Evolutionary conservation across 1,140 invertebrate genomes (phyloP).

Genomic region (Microplitis demolitor): DNA sequence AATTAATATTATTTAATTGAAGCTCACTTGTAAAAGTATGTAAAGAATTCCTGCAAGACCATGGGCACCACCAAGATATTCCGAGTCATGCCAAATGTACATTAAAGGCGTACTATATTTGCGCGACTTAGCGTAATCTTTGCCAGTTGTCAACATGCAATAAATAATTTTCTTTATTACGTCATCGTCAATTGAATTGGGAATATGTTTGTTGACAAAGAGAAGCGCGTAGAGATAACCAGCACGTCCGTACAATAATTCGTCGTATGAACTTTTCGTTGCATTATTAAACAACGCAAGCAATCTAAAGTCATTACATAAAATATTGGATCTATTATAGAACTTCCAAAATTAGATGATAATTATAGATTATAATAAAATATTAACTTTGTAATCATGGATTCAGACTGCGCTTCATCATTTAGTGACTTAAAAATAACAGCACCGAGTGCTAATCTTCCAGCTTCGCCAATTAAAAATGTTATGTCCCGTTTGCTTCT

Average conservation of each 20-base stretch:
- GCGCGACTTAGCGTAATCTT: slow-evolving; percentile 60
- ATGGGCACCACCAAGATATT: slow-evolving; percentile 88
- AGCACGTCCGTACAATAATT: slow-evolving; percentile 82
- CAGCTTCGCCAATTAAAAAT: slow-evolving; percentile 80
- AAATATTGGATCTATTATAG: not conserved
- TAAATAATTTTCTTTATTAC: slow-evolving; percentile 65
- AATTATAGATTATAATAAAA: no score
- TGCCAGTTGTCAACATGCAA: slow-evolving; percentile 72
- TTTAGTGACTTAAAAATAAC: slow-evolving; percentile 67
- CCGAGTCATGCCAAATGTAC: slow-evolving; percentile 87
- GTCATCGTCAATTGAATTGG: slow-evolving; percentile 54
- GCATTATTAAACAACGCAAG: slow-evolving; percentile 61
- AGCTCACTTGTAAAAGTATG: slow-evolving; percentile 74
- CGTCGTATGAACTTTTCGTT: slow-evolving; percentile 69
- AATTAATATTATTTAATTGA: not conserved
- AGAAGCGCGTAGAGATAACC: slow-evolving; percentile 83
- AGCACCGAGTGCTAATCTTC: slow-evolving; percentile 73
- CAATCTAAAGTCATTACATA: slow-evolving; percentile 57
- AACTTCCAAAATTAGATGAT: no score
- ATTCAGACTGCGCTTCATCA: slow-evolving; percentile 53
- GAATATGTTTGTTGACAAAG: slow-evolving; percentile 71
- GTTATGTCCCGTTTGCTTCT: slow-evolving; percentile 63
- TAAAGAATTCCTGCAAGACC: slow-evolving; percentile 85
- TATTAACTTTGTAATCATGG: slow-evolving; percentile 60
- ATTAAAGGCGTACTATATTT: slow-evolving; percentile 70